Evolutionary conservation across 2,888 invertebrate species (phyloP).

Genomic region (Machimus atricapillus): DNA sequence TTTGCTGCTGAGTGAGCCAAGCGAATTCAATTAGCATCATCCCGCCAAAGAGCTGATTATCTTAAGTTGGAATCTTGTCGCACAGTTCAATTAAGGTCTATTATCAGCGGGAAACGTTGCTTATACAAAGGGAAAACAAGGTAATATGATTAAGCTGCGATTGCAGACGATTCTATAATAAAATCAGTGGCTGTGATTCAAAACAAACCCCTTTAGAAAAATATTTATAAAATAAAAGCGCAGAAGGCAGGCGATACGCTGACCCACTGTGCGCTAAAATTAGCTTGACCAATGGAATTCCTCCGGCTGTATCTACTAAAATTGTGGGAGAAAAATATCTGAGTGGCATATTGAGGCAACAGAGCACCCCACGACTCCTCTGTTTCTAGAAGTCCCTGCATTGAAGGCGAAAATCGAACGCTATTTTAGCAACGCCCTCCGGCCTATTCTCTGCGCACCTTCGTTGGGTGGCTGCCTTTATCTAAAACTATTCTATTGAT

Average conservation of each 20-base stretch:
- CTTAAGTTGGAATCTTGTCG: not conserved
- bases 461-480: not conserved
- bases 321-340: not conserved
- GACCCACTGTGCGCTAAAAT: not conserved
- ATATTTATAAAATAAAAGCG: not conserved
- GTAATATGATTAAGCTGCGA: not conserved
- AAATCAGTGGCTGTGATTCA: not conserved
- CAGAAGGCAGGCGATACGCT: not conserved
- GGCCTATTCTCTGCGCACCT: not conserved
- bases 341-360: not conserved
- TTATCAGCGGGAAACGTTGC: not conserved
- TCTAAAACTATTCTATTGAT: slow-evolving; percentile 11
- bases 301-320: not conserved
- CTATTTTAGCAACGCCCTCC: not conserved
- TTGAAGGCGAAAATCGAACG: not conserved
- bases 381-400: not conserved
- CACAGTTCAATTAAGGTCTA: not conserved
- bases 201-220: not conserved
- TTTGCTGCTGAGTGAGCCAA: not conserved
- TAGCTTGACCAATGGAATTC: not conserved
- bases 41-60: not conserved
- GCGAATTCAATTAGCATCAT: not conserved
- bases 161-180: not conserved
- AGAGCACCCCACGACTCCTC: not conserved
- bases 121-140: not conserved